phyloP scores from a whole-genome alignment of 2,113 vertebrate species.

The Trogon melanurus region DNA sequence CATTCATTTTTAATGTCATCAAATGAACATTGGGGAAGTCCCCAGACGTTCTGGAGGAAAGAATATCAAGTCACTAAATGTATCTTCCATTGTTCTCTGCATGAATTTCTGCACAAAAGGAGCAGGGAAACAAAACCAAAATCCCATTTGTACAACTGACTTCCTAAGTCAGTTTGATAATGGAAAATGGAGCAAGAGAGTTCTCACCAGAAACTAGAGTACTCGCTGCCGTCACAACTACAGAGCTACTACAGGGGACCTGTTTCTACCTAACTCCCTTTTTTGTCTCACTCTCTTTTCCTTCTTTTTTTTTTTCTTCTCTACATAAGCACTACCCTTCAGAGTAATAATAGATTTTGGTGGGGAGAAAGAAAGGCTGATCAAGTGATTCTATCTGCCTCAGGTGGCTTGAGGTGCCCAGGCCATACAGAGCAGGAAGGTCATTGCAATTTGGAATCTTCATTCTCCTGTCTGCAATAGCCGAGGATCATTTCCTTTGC shows the following conservation, averaged over 20 bases:
- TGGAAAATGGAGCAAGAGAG: background rate
- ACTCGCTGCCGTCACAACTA: background rate
- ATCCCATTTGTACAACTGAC: background rate
- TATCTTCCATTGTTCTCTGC: background rate
- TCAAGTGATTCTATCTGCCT: background rate
- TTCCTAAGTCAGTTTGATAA: background rate
- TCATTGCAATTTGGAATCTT: background rate
- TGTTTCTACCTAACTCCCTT: background rate
- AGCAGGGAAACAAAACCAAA: background rate
- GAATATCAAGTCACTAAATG: background rate
- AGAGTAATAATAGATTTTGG: background rate
- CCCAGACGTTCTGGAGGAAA: background rate
- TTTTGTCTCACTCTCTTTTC: no score
- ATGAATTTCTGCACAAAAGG: background rate
- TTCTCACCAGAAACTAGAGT: background rate
- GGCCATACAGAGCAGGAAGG: background rate
- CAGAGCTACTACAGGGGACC: rapidly evolving
- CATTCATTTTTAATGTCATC: constrained; percentile 40
- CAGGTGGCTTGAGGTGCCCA: background rate
- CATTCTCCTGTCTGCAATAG: background rate
- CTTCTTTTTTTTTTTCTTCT: background rate
- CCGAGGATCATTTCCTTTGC: background rate
- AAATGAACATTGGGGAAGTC: background rate
- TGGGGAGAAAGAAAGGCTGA: background rate
- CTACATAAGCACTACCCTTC: background rate